A percentile compares a stretch with the other conserved stretches of the same genome.
Conservation (phyloP, 2,888 invertebrate species). For the Limnephilus lunatus region DNA sequence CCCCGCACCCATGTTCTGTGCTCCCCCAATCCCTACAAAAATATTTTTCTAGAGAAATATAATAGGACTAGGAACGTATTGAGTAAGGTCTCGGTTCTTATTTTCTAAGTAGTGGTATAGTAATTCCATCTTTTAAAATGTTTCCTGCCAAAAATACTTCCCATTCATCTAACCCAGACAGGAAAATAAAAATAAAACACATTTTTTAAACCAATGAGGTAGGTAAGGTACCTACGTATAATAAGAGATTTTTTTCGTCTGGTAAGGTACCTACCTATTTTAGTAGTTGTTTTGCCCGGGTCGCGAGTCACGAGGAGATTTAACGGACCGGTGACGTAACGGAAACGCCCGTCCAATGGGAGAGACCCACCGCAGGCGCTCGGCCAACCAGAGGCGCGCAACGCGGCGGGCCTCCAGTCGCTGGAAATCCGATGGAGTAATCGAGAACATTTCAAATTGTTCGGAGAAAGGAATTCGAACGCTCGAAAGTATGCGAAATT, state of each 20-base stretch:
- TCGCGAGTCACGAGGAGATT: conserved; percentile 57
- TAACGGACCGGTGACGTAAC: conserved; percentile 49
- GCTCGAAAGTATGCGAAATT: neutral
- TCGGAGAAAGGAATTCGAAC: neutral
- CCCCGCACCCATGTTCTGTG: neutral
- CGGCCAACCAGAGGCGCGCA: conserved; percentile 34
- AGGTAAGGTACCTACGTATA: neutral
- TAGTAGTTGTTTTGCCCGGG: conserved; percentile 43
- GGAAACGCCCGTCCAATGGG: conserved; percentile 42
- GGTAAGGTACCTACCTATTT: neutral
- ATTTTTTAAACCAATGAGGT: no score
- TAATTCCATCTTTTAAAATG: neutral
- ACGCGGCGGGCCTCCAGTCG: conserved; percentile 50
- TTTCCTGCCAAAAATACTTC: neutral
- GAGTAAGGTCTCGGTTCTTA: neutral
- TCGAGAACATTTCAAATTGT: neutral
- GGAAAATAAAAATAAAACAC: conserved; percentile 2
- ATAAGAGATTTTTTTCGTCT: neutral
- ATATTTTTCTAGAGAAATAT: neutral
- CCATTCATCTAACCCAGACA: neutral
- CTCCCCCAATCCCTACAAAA: neutral
- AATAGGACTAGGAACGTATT: neutral
- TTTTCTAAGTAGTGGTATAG: neutral
- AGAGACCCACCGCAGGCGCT: neutral
- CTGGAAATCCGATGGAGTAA: neutral